Percentiles rank a stretch among this genome's conserved stretches.
Conservation (phyloP, 2,797 vertebrate genomes). For the Carapus acus region DNA sequence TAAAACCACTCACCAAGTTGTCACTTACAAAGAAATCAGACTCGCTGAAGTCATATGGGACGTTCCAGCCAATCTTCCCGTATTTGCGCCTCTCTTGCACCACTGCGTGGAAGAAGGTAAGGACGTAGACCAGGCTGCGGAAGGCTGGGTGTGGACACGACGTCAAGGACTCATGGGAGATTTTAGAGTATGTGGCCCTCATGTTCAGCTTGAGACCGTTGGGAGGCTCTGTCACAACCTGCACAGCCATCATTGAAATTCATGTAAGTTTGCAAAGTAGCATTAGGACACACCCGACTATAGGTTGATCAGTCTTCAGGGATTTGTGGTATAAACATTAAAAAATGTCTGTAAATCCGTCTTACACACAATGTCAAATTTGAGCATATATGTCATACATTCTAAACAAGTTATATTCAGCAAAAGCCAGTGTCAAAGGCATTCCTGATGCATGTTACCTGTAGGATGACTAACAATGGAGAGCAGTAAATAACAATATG, state of each 20-base stretch:
- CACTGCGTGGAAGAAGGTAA: conserved; percentile 95
- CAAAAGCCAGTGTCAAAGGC: too few species aligned
- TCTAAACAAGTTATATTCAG: too few species aligned
- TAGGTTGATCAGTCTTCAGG: too few species aligned
- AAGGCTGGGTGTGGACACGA: conserved; percentile 83
- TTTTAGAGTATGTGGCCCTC: conserved; percentile 90
- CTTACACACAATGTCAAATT: too few species aligned
- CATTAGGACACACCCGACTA: too few species aligned
- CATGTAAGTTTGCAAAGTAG: conserved; percentile 6
- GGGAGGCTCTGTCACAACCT: conserved; percentile 96
- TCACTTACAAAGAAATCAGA: conserved; percentile 88
- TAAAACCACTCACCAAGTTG: neutral
- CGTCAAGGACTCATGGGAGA: conserved; percentile 73
- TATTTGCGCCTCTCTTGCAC: conserved; percentile 96
- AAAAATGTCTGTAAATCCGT: too few species aligned
- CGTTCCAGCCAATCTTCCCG: conserved; percentile 95
- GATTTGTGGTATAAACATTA: too few species aligned
- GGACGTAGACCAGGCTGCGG: conserved; percentile 83
- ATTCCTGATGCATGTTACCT: too few species aligned
- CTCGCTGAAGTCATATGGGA: conserved; percentile 93
- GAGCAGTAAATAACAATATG: too few species aligned
- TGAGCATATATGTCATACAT: too few species aligned
- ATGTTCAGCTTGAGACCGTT: conserved; percentile 94
- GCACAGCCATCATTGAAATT: conserved; percentile 14
- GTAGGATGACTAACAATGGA: too few species aligned